Evolutionary conservation across 64 coral and sea anemone genomes (phyloP).

Genomic region (Acropora yongei): DNA sequence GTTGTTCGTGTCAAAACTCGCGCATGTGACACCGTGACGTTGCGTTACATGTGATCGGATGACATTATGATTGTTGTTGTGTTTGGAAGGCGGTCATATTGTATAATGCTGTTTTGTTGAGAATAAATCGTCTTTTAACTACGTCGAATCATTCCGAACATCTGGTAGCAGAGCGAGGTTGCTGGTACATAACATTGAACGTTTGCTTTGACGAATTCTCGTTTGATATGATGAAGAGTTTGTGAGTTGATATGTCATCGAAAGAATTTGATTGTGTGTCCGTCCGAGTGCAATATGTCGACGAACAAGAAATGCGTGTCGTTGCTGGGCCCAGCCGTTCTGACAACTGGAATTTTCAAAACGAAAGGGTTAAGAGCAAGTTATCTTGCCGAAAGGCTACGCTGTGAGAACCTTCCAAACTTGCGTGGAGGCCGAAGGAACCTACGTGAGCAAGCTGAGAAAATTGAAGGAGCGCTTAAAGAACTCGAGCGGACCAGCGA

Average conservation of each 20-base stretch:
- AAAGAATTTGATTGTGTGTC: too few species aligned
- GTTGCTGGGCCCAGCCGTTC: not conserved
- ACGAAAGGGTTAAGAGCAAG: not conserved
- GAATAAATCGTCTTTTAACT: too few species aligned
- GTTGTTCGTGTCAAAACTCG: slow-evolving; percentile 15
- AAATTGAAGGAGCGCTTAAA: slow-evolving; percentile 1
- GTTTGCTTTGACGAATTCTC: too few species aligned
- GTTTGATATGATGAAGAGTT: too few species aligned
- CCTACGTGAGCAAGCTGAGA: not conserved
- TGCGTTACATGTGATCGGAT: too few species aligned
- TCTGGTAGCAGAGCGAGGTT: too few species aligned
- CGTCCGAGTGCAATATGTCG: not conserved
- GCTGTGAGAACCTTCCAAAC: not conserved
- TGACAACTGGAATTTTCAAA: not conserved
- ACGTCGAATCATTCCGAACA: too few species aligned
- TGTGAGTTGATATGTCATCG: too few species aligned
- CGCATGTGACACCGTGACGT: not conserved
- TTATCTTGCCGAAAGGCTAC: not conserved
- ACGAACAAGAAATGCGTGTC: not conserved
- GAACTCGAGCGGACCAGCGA: slow-evolving; percentile 12
- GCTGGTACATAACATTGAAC: too few species aligned
- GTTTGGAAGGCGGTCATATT: too few species aligned
- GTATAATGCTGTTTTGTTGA: too few species aligned
- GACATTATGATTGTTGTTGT: too few species aligned
- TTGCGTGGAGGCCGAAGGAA: not conserved